A percentile compares a stretch with the other conserved stretches of the same genome.
phyloP scores from a whole-genome alignment of 2,888 invertebrate genomes.

The Cistogaster globosa region DNA sequence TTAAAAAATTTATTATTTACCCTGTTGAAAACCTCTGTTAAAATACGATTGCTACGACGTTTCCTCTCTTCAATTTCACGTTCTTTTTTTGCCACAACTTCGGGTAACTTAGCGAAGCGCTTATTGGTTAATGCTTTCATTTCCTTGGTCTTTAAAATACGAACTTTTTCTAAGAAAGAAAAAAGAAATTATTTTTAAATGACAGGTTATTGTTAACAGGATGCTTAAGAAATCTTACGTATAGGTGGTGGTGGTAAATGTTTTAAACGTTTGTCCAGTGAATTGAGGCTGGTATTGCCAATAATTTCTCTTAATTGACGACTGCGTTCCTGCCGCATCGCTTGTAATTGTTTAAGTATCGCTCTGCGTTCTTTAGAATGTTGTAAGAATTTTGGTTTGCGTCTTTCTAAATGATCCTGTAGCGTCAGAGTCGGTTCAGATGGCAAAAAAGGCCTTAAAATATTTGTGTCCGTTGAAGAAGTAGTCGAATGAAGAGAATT shows the following conservation, averaged over 20 bases:
- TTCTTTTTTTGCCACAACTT: conserved; percentile 87
- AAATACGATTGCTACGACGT: conserved; percentile 88
- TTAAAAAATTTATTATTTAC: conserved; percentile 81
- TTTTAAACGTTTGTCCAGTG: conserved; percentile 77
- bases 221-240: conserved; percentile 75
- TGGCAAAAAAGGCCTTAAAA: conserved; percentile 6
- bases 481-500: neutral
- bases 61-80: conserved; percentile 85
- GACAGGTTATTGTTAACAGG: neutral
- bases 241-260: conserved; percentile 82
- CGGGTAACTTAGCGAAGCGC: conserved; percentile 88
- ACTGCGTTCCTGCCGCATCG: conserved; percentile 78
- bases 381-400: conserved; percentile 88
- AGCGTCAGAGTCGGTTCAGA: conserved; percentile 81
- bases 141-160: conserved; percentile 84
- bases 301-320: conserved; percentile 79
- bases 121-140: conserved; percentile 86
- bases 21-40: conserved; percentile 90
- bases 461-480: conserved; percentile 22
- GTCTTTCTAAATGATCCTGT: conserved; percentile 88
- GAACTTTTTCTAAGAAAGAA: conserved; percentile 80
- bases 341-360: conserved; percentile 79
- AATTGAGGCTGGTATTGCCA: conserved; percentile 76
- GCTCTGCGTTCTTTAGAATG: conserved; percentile 83
- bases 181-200: neutral